Conservation (phyloP, 2,113 vertebrate species). For the Megaceryle torquata region DNA sequence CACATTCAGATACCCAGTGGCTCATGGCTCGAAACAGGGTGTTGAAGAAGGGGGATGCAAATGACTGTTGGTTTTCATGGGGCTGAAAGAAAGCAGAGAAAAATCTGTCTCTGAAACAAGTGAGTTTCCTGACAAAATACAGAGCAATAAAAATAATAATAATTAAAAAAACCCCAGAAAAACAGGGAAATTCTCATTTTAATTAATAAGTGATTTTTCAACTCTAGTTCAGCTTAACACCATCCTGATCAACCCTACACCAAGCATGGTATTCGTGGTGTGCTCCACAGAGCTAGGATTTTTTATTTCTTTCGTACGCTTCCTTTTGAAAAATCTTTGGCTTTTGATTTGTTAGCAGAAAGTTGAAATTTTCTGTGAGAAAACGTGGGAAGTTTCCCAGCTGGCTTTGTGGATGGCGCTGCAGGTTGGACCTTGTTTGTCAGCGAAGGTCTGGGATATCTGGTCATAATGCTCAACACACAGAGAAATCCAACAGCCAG, state of each 20-base stretch:
- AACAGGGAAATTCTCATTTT: background rate
- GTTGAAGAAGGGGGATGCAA: background rate
- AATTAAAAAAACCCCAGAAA: background rate
- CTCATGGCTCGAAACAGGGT: background rate
- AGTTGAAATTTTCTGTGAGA: background rate
- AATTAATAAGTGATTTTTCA: background rate
- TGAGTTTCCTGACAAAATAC: background rate
- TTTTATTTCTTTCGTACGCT: background rate
- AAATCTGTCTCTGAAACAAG: background rate
- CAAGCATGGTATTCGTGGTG: fast-evolving
- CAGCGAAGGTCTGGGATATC: too few species aligned
- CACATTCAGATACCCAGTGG: fast-evolving
- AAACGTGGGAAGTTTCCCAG: background rate
- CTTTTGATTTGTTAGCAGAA: background rate
- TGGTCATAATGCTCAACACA: background rate
- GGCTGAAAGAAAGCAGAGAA: background rate
- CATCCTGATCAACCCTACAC: background rate
- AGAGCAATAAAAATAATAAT: background rate
- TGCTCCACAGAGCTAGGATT: background rate
- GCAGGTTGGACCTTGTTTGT: background rate
- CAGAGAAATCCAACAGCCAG: fast-evolving
- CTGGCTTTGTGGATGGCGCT: background rate
- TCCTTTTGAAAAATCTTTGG: background rate
- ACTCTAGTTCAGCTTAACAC: background rate
- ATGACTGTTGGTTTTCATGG: background rate